These are phyloP conservation scores for Danaus melanippus DNA, from an alignment of 1,140 invertebrate genomes.

Conservation along the genomic window DNA sequence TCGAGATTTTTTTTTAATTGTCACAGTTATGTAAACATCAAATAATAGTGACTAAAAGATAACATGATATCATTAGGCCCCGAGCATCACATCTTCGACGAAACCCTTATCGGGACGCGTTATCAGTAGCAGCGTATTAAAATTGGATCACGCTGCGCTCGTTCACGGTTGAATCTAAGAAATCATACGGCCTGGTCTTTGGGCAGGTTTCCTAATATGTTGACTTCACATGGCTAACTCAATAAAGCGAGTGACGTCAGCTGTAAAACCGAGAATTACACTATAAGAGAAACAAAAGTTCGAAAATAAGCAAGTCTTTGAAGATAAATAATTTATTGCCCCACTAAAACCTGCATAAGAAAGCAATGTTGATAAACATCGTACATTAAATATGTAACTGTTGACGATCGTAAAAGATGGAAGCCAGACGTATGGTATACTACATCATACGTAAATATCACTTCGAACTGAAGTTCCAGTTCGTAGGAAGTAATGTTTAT, in stretches of 20 bases:
- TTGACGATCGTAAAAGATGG: constrained; percentile 68
- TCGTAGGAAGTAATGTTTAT: constrained; percentile 62
- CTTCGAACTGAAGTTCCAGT: constrained; percentile 18
- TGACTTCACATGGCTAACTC: constrained; percentile 24
- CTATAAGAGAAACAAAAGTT: constrained; percentile 62
- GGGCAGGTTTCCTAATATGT: too few species aligned
- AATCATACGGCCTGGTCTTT: too few species aligned
- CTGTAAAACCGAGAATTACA: constrained; percentile 45
- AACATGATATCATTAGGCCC: constrained; percentile 51
- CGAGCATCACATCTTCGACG: constrained; percentile 38
- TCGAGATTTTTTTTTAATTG: constrained; percentile 42
- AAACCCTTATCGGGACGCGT: constrained; percentile 30
- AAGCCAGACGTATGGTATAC: constrained; percentile 50
- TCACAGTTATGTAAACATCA: constrained; percentile 48
- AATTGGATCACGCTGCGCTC: too few species aligned
- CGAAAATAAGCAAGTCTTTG: constrained; percentile 66
- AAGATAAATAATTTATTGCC: constrained; percentile 69
- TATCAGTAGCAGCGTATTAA: too few species aligned
- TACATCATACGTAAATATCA: constrained; percentile 52
- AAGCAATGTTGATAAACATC: constrained; percentile 72
- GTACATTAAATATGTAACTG: constrained; percentile 71
- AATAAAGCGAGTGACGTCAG: constrained; percentile 51
- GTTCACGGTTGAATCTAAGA: too few species aligned
- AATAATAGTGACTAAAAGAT: constrained; percentile 38
- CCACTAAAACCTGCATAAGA: constrained; percentile 69